A percentile compares a stretch with the other conserved stretches of the same genome.
Conservation (phyloP, 2,113 vertebrate species). For the Phyllopteryx taeniolatus region DNA sequence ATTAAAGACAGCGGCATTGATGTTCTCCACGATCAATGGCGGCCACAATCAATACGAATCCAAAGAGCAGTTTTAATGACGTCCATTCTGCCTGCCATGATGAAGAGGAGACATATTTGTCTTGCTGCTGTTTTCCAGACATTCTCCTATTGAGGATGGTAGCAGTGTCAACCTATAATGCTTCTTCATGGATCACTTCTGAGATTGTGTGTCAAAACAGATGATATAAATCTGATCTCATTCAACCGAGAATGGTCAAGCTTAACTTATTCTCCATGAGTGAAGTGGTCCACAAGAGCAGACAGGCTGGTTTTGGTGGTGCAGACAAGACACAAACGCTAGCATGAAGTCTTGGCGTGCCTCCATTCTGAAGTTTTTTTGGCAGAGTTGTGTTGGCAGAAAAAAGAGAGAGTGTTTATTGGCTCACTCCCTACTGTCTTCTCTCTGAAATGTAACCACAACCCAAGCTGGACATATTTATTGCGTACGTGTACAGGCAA, state of each 20-base stretch:
- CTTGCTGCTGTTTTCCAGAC: conserved; percentile 11
- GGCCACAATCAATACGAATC: not conserved
- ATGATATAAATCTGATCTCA: conserved; percentile 1
- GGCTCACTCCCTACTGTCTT: conserved; percentile 47
- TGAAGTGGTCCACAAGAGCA: not conserved
- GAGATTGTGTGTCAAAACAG: conserved; percentile 52
- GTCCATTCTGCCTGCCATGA: no score
- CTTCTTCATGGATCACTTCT: conserved; percentile 45
- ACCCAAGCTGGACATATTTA: conserved; percentile 56
- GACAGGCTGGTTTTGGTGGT: not conserved
- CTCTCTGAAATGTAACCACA: conserved; percentile 63
- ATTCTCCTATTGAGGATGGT: not conserved
- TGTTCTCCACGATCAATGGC: not conserved
- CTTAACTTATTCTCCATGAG: not conserved
- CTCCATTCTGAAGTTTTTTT: conserved; percentile 54
- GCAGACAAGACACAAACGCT: conserved; percentile 33
- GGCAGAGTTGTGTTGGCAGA: conserved; percentile 34
- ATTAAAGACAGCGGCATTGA: not conserved
- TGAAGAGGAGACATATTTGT: not conserved
- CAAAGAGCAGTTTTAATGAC: not conserved
- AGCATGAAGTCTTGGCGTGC: conserved; percentile 35
- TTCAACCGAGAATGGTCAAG: not conserved
- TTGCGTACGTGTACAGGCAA: conserved; percentile 35
- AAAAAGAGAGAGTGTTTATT: conserved; percentile 61
- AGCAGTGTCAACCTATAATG: conserved; percentile 24